These are phyloP conservation scores for Strigops habroptila DNA, from an alignment of 2,113 vertebrate species.

Conservation along the genomic window DNA sequence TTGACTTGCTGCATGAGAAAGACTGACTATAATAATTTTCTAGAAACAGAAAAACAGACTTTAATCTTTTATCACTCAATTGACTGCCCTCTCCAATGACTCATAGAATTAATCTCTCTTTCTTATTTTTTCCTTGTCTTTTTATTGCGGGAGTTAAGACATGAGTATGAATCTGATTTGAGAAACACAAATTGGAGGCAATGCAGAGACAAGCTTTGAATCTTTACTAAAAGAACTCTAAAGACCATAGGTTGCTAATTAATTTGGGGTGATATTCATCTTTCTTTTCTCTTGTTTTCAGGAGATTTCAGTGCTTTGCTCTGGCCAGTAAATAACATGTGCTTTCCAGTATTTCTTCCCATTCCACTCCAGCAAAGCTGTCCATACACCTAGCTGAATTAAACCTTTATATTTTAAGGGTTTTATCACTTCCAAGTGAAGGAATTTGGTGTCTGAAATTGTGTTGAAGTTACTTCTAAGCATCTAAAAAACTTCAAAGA, in stretches of 20 bases:
- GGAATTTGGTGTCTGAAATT: not conserved
- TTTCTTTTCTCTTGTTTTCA: not conserved
- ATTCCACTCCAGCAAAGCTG: not conserved
- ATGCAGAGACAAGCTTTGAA: not conserved
- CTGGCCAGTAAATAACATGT: not conserved
- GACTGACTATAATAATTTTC: not conserved
- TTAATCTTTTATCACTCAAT: not conserved
- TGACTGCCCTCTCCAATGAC: not conserved
- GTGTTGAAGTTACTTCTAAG: not conserved
- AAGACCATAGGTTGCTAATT: not conserved
- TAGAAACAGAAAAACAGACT: not conserved
- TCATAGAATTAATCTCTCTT: not conserved
- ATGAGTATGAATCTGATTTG: not conserved
- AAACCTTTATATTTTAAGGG: accelerated
- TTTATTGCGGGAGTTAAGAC: not conserved
- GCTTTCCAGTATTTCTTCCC: not conserved
- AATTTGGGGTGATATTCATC: not conserved
- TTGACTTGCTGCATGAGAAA: not conserved
- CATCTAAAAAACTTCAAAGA: not conserved
- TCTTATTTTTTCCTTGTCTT: not conserved
- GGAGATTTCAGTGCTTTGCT: not conserved
- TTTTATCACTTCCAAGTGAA: accelerated
- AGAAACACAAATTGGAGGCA: not conserved
- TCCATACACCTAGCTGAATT: accelerated
- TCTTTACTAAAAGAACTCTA: not conserved